Base-by-base conservation (phyloP, 2,797 vertebrate genomes). In the Gymnoscopelus microlampas region DNA sequence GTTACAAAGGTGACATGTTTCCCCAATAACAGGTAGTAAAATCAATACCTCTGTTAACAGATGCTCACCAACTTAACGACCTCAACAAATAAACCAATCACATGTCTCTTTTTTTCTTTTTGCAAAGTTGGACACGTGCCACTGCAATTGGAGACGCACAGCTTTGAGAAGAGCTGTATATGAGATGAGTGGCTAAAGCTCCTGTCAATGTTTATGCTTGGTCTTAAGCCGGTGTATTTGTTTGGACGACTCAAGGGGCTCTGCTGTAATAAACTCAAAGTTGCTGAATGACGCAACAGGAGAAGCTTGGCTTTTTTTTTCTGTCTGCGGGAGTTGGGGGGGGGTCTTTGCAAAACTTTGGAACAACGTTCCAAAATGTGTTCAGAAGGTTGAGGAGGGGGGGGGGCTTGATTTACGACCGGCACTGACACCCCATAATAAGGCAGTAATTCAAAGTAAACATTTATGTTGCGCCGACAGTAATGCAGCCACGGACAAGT, bases 361-460 rank as follows among this genome's bases (percentile, higher is more conserved):
- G 76, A 79, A 66, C 68, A 64, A 68, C 10, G 19, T 60, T 66
- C 61, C 58, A 63, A 54, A 58, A 44, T 10, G 39, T 44, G 39
- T 44, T 32, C 5, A 68, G 64, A 73, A 71, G 67, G 74, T 57
- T 63, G 48, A 70, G 69, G 47, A 66, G 26, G 60, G 74, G 77
- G 71, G 70, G 65, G 62, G 74, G 3, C 12, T 68, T 85, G 88
- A 92, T 92, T 91, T 87, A 92, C 8, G 12, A 68, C 62, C 68
- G 53, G 5, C 74, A 78, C 82, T 68, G 58, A 87, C 86, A 70
- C 81, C 72, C 82, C 69, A 84, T 82, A 80, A 88, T 85, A 86
- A 87, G 73, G 77, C 61, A 13, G 5, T 89, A 92, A 92, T 90
- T 92, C 75, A 91, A 85, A 85, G 84, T 87, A 90, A 93, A 92